Percentiles rank a stretch among this genome's conserved stretches.
Evolutionary conservation across 2,888 invertebrate genomes (phyloP).

Genomic region (Seira ritae): DNA sequence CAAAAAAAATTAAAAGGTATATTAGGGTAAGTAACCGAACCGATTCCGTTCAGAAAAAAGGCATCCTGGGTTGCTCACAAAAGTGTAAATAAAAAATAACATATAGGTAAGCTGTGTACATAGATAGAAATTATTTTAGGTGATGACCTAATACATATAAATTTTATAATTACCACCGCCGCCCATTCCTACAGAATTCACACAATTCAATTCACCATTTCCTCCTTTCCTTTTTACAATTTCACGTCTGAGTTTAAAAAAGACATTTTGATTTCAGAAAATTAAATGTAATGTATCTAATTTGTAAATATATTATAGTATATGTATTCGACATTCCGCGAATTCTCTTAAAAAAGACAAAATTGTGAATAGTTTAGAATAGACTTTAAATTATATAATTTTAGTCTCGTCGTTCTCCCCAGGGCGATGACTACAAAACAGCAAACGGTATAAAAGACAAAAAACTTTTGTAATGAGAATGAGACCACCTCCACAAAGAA

Average conservation of each 20-base stretch:
- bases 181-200: slow-evolving; percentile 37
- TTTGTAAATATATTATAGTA: background rate
- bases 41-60: slow-evolving; percentile 28
- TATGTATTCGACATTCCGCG: slow-evolving; percentile 35
- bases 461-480: no score
- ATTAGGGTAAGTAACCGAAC: background rate
- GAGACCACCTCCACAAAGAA: slow-evolving; percentile 38
- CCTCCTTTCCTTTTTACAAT: background rate
- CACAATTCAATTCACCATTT: background rate
- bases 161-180: slow-evolving; percentile 18
- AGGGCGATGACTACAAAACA: slow-evolving; percentile 1
- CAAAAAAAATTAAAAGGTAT: slow-evolving; percentile 18
- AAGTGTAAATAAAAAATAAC: slow-evolving; percentile 40
- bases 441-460: slow-evolving; percentile 56
- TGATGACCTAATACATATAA: background rate
- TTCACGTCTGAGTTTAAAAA: slow-evolving; percentile 39
- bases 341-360: slow-evolving; percentile 38
- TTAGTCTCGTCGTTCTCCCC: background rate
- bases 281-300: background rate
- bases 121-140: background rate
- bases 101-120: background rate
- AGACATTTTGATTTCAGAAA: slow-evolving; percentile 28
- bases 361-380: background rate
- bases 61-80: slow-evolving; percentile 62
- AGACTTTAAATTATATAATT: background rate